Percentiles rank a stretch among this genome's conserved stretches.
Conservation (phyloP, 1,140 invertebrate genomes). For the Luehdorfia chinensis region DNA sequence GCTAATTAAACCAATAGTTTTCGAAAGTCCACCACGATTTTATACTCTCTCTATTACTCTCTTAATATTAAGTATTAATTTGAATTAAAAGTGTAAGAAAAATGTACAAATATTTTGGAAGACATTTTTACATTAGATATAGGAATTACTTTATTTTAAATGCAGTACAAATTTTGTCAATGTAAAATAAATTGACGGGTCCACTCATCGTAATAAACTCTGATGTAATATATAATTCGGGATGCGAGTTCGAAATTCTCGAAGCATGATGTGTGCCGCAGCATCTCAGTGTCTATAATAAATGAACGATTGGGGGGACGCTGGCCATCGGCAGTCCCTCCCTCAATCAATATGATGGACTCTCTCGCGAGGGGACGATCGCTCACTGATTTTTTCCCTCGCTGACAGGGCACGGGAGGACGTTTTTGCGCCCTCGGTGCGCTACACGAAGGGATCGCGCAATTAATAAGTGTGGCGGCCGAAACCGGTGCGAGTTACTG, state of each 20-base stretch:
- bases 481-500: constrained; percentile 28
- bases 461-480: constrained; percentile 69
- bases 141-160: no score
- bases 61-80: no score
- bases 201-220: no score
- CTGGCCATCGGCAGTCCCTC: constrained; percentile 70
- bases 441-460: constrained; percentile 54
- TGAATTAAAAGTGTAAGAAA: no score
- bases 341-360: constrained; percentile 77
- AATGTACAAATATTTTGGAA: no score
- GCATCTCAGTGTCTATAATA: constrained; percentile 73
- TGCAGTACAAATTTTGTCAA: no score
- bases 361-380: constrained; percentile 73
- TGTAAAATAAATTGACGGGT: no score
- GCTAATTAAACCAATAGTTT: no score
- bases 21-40: no score
- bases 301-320: constrained; percentile 70
- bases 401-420: constrained; percentile 72
- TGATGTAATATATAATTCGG: no score
- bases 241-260: constrained; percentile 9
- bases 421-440: constrained; percentile 70
- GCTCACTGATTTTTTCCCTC: constrained; percentile 77
- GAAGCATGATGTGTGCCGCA: constrained; percentile 35
- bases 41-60: no score
- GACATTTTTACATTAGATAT: no score